A percentile compares a stretch with the other conserved stretches of the same genome.
These are phyloP conservation scores for Hymenochirus boettgeri DNA, from an alignment of 2,113 vertebrate genomes.

Conservation along the genomic window DNA sequence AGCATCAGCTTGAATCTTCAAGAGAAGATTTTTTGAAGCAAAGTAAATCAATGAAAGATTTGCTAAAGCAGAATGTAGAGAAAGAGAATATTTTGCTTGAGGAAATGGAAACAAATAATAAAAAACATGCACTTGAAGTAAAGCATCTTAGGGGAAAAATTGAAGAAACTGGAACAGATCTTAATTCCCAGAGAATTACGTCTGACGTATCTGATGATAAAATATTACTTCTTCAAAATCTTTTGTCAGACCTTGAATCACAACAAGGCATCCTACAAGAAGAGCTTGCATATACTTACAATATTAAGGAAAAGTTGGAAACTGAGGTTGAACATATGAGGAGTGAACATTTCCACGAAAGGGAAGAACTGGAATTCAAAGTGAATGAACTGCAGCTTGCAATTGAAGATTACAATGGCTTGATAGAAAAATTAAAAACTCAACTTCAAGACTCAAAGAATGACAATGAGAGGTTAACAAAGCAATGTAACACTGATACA, in stretches of 20 bases:
- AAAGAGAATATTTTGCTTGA: conserved; percentile 67
- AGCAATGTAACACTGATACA: conserved; percentile 56
- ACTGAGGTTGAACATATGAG: conserved; percentile 72
- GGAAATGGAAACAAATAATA: conserved; percentile 51
- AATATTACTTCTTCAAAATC: conserved; percentile 58
- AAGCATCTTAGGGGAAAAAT: conserved; percentile 48
- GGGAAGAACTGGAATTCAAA: conserved; percentile 93
- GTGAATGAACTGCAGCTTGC: conserved; percentile 86
- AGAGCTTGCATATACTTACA: conserved; percentile 83
- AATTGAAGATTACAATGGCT: conserved; percentile 69
- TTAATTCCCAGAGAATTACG: conserved; percentile 30
- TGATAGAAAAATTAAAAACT: conserved; percentile 63
- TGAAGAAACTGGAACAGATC: conserved; percentile 39
- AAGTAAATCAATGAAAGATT: conserved; percentile 64
- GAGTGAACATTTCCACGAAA: conserved; percentile 84
- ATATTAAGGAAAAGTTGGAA: conserved; percentile 84
- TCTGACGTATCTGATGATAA: conserved; percentile 56
- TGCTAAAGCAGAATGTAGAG: conserved; percentile 62
- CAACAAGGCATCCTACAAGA: conserved; percentile 85
- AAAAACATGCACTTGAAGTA: conserved; percentile 60
- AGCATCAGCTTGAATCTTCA: conserved; percentile 59
- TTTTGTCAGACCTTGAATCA: conserved; percentile 76
- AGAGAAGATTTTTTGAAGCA: conserved; percentile 68
- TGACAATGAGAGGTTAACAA: conserved; percentile 28
- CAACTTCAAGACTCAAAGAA: conserved; percentile 54